Evolutionary conservation across 2,797 vertebrate genomes (phyloP).

Genomic region (Cebuella pygmaea): DNA sequence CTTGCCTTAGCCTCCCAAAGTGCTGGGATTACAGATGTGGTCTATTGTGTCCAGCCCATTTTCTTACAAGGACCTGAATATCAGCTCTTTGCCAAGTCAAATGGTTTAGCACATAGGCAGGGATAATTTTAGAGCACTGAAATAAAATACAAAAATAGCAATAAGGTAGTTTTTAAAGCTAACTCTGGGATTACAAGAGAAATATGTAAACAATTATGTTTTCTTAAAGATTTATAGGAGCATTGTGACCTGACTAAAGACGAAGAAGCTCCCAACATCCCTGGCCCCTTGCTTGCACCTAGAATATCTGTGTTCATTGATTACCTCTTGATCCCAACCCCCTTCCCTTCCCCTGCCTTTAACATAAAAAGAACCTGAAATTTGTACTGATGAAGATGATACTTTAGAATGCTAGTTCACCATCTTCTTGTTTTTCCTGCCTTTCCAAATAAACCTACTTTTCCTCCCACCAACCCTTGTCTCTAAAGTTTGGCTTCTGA

Average conservation of each 20-base stretch:
- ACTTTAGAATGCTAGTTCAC: not conserved
- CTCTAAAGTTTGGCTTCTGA: not conserved
- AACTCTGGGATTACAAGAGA: not conserved
- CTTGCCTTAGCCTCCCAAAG: not conserved
- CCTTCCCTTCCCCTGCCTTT: not conserved
- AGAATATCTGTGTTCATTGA: not conserved
- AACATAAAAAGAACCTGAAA: not conserved
- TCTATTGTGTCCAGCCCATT: not conserved
- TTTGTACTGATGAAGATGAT: not conserved
- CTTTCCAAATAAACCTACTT: not conserved
- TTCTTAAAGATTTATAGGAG: not conserved
- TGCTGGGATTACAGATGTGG: not conserved
- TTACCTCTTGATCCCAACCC: not conserved
- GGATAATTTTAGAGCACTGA: not conserved
- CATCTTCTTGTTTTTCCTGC: not conserved
- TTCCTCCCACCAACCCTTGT: not conserved
- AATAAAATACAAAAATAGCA: not conserved
- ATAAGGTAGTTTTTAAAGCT: not conserved
- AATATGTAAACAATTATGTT: not conserved
- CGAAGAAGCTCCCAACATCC: not conserved
- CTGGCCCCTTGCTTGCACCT: not conserved
- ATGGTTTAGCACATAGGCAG: not conserved
- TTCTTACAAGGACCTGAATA: not conserved
- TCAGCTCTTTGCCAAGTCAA: too few relatives aligned
- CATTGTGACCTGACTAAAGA: not conserved